phyloP scores from a whole-genome alignment of 37 sponge, comb jelly and placozoan species.

The Chondrosia reniformis region DNA sequence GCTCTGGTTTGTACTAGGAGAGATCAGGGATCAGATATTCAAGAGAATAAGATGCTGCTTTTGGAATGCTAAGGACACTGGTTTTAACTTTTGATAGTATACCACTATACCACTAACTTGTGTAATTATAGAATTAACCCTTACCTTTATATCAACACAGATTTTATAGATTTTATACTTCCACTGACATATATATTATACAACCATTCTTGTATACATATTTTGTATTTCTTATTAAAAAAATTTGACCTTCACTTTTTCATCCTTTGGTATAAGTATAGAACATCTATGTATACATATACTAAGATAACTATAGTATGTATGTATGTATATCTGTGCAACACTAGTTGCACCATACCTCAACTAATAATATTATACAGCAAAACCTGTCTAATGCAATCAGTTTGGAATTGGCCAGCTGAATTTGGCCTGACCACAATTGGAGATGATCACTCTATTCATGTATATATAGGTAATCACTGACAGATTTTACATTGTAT shows the following conservation, averaged over 20 bases:
- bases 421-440: no score
- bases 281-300: not conserved
- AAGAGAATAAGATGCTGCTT: not conserved
- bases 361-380: no score
- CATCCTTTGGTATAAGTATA: no score
- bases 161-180: not conserved
- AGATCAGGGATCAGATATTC: slow-evolving; percentile 39
- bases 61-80: slow-evolving; percentile 1
- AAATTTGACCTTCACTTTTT: not conserved
- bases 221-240: not conserved
- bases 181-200: not conserved
- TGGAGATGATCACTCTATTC: no score
- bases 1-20: slow-evolving; percentile 23
- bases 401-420: no score
- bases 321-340: not conserved
- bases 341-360: no score
- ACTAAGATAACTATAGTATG: not conserved
- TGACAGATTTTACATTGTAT: no score
- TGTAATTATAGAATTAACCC: not conserved
- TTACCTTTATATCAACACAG: no score
- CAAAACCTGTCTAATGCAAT: no score
- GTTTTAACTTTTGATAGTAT: no score
- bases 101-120: not conserved
- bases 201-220: not conserved
- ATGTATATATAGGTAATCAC: no score